These are phyloP conservation scores for Halichoeres trimaculatus DNA, from an alignment of 2,113 vertebrate genomes.

Conservation along the genomic window DNA sequence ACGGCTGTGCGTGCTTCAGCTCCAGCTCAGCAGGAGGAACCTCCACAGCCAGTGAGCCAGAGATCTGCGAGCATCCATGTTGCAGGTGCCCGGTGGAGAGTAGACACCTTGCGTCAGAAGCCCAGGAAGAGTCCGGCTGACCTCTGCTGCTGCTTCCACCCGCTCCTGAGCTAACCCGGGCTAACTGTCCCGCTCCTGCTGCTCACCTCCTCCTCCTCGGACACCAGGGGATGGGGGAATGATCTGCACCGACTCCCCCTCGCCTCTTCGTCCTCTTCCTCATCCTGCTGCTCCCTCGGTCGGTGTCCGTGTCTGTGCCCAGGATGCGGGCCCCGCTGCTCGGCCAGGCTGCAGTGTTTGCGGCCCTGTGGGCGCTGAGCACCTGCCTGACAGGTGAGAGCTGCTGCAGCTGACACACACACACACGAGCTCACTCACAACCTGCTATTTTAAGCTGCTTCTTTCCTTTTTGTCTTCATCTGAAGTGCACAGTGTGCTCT, in stretches of 20 bases:
- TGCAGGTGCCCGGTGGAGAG: background rate
- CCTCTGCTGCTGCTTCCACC: background rate
- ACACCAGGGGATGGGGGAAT: conserved; percentile 69
- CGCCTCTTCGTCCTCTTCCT: background rate
- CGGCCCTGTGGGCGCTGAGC: conserved; percentile 55
- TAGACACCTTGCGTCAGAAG: conserved; percentile 9
- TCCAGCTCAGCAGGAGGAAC: conserved; percentile 6
- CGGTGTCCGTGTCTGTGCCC: conserved; percentile 31
- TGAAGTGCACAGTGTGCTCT: background rate
- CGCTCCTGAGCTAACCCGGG: background rate
- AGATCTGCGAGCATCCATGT: background rate
- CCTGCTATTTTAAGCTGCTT: background rate
- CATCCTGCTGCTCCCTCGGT: conserved; percentile 14
- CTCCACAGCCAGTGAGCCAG: background rate
- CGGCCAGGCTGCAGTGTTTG: conserved; percentile 52
- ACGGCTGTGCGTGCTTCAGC: conserved; percentile 18
- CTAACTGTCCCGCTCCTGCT: accelerated
- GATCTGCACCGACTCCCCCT: conserved; percentile 51
- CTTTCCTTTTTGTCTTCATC: too few relatives aligned
- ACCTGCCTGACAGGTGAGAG: conserved; percentile 71
- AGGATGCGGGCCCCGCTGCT: conserved; percentile 71
- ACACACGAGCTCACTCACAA: background rate
- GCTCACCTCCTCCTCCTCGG: conserved; percentile 13
- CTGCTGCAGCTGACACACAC: background rate
- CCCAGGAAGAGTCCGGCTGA: background rate